Evolutionary conservation across 1,140 invertebrate genomes (phyloP), one percentile per base, ranked within the genome.

Genomic region (Epicauta chinensis): DNA sequence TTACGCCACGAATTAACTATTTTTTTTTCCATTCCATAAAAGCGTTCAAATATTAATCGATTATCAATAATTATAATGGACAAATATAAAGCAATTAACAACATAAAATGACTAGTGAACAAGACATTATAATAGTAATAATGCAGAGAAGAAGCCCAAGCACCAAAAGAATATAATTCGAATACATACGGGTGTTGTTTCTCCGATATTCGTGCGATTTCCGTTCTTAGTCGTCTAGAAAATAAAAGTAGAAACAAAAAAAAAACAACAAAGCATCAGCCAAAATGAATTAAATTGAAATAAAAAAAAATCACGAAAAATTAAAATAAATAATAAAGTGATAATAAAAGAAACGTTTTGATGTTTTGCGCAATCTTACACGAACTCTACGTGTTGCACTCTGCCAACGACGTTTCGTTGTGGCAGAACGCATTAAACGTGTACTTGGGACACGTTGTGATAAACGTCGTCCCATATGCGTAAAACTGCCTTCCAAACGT

Each of bases 371-470:
- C n/a, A 23, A 23, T 52, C 79, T 79, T 81, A 82, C 80, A 74
- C 78, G 76, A 64, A 81, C 80, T 80, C 79, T 81, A 55, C 78
- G 76, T 61, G 80, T 81, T 53, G 80, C 81, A 56, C 61, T 76
- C 60, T 75, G 79, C 81, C 81, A 83, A 53, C 61, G 59, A 16
- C 59, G 55, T 54, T 59, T 61, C 29, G 62, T 63, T 6, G 69
- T 67, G 12, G 52, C 56, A 10, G 62, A 63, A n/a, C 66, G 57
- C 52, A 63, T 53, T 16, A 70, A 39, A 37, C 67, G 60, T 54
- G 54, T 62, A 40, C 62, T 62, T 16, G 66, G 65, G 29, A 70
- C 55, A 34, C 66, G 64, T 46, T 69, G 74, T 12, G 77, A 78
- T 50, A 79, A 68, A 56, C 75, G 76, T 32, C 76, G 72, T 48